These are phyloP conservation scores for Nothoprocta pentlandii DNA, from an alignment of 2,113 vertebrate species.

Conservation along the genomic window DNA sequence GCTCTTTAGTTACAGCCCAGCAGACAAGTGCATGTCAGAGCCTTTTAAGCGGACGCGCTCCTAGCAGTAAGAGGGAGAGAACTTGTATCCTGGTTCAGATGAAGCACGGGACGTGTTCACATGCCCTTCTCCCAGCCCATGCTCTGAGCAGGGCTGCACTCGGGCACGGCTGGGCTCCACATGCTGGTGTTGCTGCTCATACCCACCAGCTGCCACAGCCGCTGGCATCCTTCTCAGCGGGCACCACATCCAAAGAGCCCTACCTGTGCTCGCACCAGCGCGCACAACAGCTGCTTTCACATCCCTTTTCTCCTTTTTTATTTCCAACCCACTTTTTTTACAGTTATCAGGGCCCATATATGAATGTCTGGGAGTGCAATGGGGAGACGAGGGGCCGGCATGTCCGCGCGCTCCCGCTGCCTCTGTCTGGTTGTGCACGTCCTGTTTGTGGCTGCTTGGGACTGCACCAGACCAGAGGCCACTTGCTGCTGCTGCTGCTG, in stretches of 20 bases:
- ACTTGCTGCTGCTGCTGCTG: not conserved
- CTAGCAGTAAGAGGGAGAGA: not conserved
- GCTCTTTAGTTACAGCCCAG: slow-evolving; percentile 59
- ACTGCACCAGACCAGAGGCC: not conserved
- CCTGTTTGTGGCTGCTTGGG: not conserved
- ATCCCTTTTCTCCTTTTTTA: not conserved
- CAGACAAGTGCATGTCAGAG: not conserved
- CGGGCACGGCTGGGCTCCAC: accelerated
- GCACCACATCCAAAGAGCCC: not conserved
- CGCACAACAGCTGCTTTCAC: not conserved
- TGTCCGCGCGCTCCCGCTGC: not conserved
- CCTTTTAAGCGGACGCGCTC: slow-evolving; percentile 24
- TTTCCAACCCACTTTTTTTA: not conserved
- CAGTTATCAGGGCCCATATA: not conserved
- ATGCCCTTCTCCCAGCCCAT: accelerated
- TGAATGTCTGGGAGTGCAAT: not conserved
- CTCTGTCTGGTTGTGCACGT: not conserved
- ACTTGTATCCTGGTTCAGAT: not conserved
- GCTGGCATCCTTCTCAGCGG: not conserved
- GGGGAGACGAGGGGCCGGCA: not conserved
- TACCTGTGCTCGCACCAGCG: accelerated
- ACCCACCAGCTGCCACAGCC: not conserved
- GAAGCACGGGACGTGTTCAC: accelerated
- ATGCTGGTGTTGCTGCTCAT: not conserved
- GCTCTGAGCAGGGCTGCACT: accelerated